Evolutionary conservation across 2,888 invertebrate species (phyloP), one percentile per base, ranked within the genome.

Genomic region (Sminthurides aquaticus): DNA sequence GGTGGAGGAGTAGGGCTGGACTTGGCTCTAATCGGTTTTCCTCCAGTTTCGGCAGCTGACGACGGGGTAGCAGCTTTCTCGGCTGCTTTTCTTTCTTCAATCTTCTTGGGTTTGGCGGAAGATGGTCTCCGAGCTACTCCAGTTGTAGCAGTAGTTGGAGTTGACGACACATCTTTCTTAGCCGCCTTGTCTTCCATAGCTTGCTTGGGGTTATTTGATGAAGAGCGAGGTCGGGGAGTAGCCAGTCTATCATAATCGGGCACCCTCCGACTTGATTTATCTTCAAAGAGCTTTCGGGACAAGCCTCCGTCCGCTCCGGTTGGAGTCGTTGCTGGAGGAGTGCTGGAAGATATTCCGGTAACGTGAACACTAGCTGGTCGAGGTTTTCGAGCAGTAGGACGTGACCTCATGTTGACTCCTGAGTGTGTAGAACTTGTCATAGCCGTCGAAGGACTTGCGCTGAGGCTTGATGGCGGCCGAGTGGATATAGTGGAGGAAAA

Each of bases 351-450:
- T 22, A 64, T 34, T 49, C 74, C 74, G n/a, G 74, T 74, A 1
- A 74, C 71, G 55, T 73, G 73, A 5, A 74, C 74, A 57, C 70
- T 70, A 1, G 70, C 70, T 8, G 73, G 74, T 24, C 74, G 64
- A 5, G 73, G 64, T 55, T 74, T 74, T 27, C 73, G 58, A 18
- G 67, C 65, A 59, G 63, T 20, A 52, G 62, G 68, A 15, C 69
- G 57, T 56, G 62, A 65, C 27, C 70, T 62, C 11, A 70, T 70
- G 18, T 73, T 54, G 15, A 67, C 64, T 62, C 69, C 67, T 18
- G 74, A 74, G 57, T 74, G 74, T 26, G 69, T 70, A 1, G 73
- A 73, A 11, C 70, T 71, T 25, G 73, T 73, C 73, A 74, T 74
- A 3, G 57, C 52, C 27, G 56, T 56, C 49, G 62, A 49, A 24